Conservation (phyloP, 1,140 invertebrate genomes). For the Drosophila subpulchrella region DNA sequence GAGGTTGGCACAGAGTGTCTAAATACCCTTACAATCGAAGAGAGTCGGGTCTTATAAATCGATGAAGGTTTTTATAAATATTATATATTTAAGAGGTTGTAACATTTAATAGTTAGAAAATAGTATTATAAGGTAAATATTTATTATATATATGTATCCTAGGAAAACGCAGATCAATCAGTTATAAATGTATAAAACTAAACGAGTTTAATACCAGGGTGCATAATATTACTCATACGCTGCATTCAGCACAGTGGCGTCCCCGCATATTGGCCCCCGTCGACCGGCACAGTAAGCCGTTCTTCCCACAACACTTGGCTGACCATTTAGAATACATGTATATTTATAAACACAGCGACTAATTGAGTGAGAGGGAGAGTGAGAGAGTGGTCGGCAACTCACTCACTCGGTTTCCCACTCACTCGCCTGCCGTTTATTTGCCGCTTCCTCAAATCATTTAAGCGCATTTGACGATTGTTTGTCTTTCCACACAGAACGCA, state of each 20-base stretch:
- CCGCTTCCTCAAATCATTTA: conserved; percentile 79
- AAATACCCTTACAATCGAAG: neutral
- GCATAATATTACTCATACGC: conserved; percentile 60
- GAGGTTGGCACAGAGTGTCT: neutral
- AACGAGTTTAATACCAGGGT: too few species aligned
- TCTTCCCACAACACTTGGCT: conserved; percentile 41
- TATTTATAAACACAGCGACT: conserved; percentile 28
- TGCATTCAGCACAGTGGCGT: conserved; percentile 31
- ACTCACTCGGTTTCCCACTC: conserved; percentile 18
- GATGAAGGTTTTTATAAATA: too few species aligned
- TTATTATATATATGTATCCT: too few species aligned
- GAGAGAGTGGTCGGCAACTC: conserved; percentile 16
- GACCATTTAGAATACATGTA: conserved; percentile 7
- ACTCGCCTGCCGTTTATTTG: conserved; percentile 65
- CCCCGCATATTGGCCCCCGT: conserved; percentile 10
- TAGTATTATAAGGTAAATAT: too few species aligned
- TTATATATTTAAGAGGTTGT: too few species aligned
- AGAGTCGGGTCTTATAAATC: too few species aligned
- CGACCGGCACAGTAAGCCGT: neutral
- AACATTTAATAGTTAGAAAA: too few species aligned
- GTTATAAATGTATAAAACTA: too few species aligned
- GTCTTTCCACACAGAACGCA: conserved; percentile 72
- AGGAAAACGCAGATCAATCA: too few species aligned
- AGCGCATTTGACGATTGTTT: conserved; percentile 79
- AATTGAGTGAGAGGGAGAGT: conserved; percentile 38